A percentile compares a stretch with the other conserved stretches of the same genome.
These are phyloP conservation scores for Bombus sibiricus DNA, from an alignment of 1,140 invertebrate species.

Conservation along the genomic window DNA sequence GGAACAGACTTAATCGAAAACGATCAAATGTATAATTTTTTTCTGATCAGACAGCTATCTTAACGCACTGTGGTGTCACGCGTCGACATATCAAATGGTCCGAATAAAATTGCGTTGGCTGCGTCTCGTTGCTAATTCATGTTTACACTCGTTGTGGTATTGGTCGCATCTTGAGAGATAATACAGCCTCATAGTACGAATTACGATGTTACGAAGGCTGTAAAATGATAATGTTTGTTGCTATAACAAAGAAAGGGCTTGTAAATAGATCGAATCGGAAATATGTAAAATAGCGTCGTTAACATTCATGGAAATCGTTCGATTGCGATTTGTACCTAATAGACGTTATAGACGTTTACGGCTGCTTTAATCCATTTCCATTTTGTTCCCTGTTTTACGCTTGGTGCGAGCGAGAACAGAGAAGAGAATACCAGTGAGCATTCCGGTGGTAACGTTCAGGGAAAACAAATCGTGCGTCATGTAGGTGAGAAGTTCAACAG, in stretches of 20 bases:
- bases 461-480: constrained; percentile 62
- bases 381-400: neutral
- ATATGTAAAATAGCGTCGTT: constrained; percentile 28
- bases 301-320: constrained; percentile 33
- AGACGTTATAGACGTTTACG: constrained; percentile 13
- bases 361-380: constrained; percentile 14
- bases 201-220: neutral
- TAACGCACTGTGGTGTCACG: neutral
- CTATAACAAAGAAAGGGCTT: neutral
- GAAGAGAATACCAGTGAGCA: neutral
- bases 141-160: neutral
- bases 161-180: too few species aligned
- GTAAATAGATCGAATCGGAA: neutral
- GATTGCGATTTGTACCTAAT: constrained; percentile 8
- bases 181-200: neutral
- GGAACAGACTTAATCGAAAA: neutral
- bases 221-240: neutral
- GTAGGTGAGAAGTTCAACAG: constrained; percentile 60
- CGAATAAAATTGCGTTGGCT: neutral
- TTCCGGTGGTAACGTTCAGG: constrained; percentile 28
- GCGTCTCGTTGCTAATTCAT: neutral
- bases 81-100: neutral
- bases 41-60: neutral
- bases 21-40: neutral
- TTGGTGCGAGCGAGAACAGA: neutral